phyloP scores from a whole-genome alignment of 2,113 vertebrate species.

The Leucosticte australis region DNA sequence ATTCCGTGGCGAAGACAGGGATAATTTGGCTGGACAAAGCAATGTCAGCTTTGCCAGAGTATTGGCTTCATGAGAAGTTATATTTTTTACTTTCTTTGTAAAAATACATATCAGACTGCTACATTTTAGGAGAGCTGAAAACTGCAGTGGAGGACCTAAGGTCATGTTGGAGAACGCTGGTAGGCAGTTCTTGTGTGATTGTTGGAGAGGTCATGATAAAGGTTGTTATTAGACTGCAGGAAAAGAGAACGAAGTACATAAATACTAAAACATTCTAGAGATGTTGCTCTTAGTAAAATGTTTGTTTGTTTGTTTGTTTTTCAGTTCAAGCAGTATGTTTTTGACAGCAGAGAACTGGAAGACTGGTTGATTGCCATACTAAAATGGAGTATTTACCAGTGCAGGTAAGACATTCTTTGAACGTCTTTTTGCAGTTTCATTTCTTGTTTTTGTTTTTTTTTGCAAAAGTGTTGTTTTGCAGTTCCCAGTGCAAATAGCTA shows the following conservation, averaged over 20 bases:
- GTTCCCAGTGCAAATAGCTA: not conserved
- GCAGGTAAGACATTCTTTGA: conserved; percentile 73
- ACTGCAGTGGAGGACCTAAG: not conserved
- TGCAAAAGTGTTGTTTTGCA: not conserved
- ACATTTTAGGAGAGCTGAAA: not conserved
- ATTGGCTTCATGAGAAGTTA: not conserved
- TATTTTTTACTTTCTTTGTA: not conserved
- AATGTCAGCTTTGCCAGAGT: not conserved
- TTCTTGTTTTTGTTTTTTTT: not conserved
- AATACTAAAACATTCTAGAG: not conserved
- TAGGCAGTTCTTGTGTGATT: not conserved
- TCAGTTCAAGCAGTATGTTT: conserved; percentile 71
- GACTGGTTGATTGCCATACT: conserved; percentile 64
- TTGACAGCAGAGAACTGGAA: conserved; percentile 72
- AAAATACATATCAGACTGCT: not conserved
- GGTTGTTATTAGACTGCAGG: not conserved
- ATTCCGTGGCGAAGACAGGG: not conserved
- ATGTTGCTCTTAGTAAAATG: not conserved
- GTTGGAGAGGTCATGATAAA: not conserved
- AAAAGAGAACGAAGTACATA: not conserved
- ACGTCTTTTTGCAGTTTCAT: not conserved
- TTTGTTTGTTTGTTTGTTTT: conserved; percentile 59
- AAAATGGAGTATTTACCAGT: conserved; percentile 72
- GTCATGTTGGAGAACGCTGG: not conserved
- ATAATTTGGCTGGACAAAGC: not conserved